These are phyloP conservation scores for Synergus laeviventris DNA, from an alignment of 2,888 invertebrate genomes.

Conservation along the genomic window DNA sequence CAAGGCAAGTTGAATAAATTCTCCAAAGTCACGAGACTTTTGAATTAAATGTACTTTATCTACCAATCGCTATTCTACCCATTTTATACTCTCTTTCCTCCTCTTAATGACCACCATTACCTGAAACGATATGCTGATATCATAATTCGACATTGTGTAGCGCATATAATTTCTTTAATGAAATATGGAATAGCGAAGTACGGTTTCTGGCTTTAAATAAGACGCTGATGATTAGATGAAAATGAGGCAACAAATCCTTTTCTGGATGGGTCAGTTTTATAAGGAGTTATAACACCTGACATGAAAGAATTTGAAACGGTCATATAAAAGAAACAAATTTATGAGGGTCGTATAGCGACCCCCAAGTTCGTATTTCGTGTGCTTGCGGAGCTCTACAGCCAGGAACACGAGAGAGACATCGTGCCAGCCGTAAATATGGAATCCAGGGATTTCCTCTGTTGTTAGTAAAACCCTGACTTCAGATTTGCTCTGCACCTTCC, in stretches of 20 bases:
- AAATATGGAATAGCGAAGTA: background rate
- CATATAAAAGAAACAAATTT: slow-evolving; percentile 66
- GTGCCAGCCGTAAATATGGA: slow-evolving; percentile 58
- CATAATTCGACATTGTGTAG: slow-evolving; percentile 33
- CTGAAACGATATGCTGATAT: slow-evolving; percentile 35
- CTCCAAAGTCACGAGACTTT: slow-evolving; percentile 40
- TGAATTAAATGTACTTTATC: slow-evolving; percentile 40
- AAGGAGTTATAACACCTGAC: slow-evolving; percentile 62
- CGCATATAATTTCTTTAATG: background rate
- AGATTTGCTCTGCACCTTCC: slow-evolving; percentile 54
- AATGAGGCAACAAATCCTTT: background rate
- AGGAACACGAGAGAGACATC: slow-evolving; percentile 35
- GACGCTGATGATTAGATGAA: background rate
- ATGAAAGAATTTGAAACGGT: slow-evolving; percentile 60
- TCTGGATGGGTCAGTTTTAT: slow-evolving; percentile 34
- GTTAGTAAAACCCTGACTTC: slow-evolving; percentile 59
- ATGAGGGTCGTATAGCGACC: slow-evolving; percentile 50
- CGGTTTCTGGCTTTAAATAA: background rate
- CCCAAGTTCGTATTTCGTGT: slow-evolving; percentile 47
- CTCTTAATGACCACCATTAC: slow-evolving; percentile 35
- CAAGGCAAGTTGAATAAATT: slow-evolving; percentile 36
- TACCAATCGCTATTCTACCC: slow-evolving; percentile 34
- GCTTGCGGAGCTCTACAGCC: slow-evolving; percentile 12
- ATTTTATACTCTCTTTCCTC: slow-evolving; percentile 36
- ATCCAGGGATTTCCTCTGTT: slow-evolving; percentile 58